Base-by-base conservation (phyloP, 2,888 invertebrate species). In the Drosophila infuscata region DNA sequence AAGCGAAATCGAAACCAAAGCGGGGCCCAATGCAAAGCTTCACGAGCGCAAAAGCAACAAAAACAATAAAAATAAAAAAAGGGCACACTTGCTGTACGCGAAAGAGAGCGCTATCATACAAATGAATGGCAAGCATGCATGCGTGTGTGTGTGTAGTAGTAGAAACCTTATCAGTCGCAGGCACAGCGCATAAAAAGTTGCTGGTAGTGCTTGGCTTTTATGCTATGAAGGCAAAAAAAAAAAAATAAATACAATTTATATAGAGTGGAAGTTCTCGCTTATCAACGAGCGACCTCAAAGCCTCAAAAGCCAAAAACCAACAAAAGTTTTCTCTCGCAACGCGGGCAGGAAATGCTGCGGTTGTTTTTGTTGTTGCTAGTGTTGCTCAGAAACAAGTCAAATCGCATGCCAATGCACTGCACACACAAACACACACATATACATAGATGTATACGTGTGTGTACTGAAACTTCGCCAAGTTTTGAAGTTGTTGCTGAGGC, bases 341-440 rank as follows among this genome's bases (percentile, higher is more conserved):
- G 60, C 57, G 59, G 80, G 88, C 85, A 85, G 85, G 85, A 85
- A 85, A 85, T 60, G 85, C 87, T 75, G 58, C 38, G 57, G 59
- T 73, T 53, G 70, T 69, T 70, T 63, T 66, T 69, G 58, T 72
- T 78, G 29, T 74, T 66, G 80, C 65, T 59, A 82, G 75, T 57
- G 20, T 20, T 17, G 57, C 20, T 57, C 77, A 84, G 70, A 89
- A 87, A 87, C 88, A 89, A 87, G 88, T 89, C 83, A 81, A 88
- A 85, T 89, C 73, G 87, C 87, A 87, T 87, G 87, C 87, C 87
- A 87, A 89, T 87, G 90, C 86, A 89, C 88, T 88, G 81, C 71
- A 81, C 70, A 72, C 35, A 52, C 57, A 61, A 25, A 57, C 7
- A 32, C 38, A 59, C 15, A 56, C 30, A 36, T 20, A 32, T 9